These are phyloP conservation scores for Byasa hedistus DNA, from an alignment of 2,888 invertebrate genomes.

Conservation along the genomic window DNA sequence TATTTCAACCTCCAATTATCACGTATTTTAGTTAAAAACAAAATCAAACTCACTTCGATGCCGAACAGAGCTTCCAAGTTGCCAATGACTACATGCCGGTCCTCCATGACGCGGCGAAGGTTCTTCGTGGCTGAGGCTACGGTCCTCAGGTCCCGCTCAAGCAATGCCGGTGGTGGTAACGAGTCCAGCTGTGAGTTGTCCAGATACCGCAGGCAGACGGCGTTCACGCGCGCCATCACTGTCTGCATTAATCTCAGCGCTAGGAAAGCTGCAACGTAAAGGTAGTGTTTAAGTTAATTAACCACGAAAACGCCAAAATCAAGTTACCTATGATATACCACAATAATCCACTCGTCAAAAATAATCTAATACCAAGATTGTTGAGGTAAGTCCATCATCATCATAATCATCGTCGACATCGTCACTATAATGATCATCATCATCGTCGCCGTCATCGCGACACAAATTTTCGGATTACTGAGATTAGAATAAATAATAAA, in stretches of 20 bases:
- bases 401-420: too few species aligned
- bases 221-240: constrained; percentile 85
- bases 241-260: constrained; percentile 87
- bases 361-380: too few species aligned
- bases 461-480: too few species aligned
- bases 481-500: too few species aligned
- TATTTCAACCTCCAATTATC: not conserved
- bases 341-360: too few species aligned
- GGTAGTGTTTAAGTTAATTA: not conserved
- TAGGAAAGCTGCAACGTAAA: constrained; percentile 81
- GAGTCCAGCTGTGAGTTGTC: constrained; percentile 83
- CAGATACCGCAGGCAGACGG: constrained; percentile 84
- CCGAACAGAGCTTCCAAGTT: constrained; percentile 91
- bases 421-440: too few species aligned
- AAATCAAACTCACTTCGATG: constrained; percentile 80
- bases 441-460: too few species aligned
- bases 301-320: not conserved
- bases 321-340: not conserved
- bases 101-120: constrained; percentile 93
- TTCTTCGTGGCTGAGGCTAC: constrained; percentile 89
- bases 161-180: constrained; percentile 81
- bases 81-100: constrained; percentile 90
- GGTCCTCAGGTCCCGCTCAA: constrained; percentile 68
- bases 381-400: too few species aligned
- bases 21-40: not conserved